Evolutionary conservation across 35 echinoderm and acorn worm genomes (phyloP).

Genomic region (Apostichopus californicus): DNA sequence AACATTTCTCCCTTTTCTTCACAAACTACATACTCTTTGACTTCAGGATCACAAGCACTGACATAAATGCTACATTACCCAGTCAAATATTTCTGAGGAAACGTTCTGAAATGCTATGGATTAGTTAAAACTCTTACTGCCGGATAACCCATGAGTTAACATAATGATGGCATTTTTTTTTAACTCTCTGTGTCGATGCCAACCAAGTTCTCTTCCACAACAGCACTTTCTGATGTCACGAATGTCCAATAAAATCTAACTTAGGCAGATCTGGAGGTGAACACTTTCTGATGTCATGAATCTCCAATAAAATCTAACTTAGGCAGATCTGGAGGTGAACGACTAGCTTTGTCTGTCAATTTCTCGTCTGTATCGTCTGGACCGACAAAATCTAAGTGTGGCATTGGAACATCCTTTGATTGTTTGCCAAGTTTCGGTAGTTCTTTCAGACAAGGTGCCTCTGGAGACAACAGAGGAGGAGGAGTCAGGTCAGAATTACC

Average conservation of each 20-base stretch:
- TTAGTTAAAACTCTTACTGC: too few relatives aligned
- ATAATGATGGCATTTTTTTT: too few relatives aligned
- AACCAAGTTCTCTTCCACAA: background rate
- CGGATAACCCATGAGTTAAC: too few relatives aligned
- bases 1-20: too few relatives aligned
- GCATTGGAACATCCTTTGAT: slow-evolving; percentile 3
- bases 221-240: background rate
- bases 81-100: too few relatives aligned
- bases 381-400: slow-evolving; percentile 14
- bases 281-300: background rate
- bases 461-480: slow-evolving; percentile 27
- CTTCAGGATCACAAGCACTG: too few relatives aligned
- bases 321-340: slow-evolving; percentile 20
- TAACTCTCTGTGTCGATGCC: too few relatives aligned
- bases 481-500: background rate
- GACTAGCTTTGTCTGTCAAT: background rate
- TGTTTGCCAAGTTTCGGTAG: background rate
- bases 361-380: background rate
- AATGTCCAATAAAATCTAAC: slow-evolving; percentile 26
- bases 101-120: too few relatives aligned
- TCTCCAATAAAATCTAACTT: slow-evolving; percentile 36
- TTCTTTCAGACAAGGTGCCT: slow-evolving; percentile 4
- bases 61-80: too few relatives aligned
- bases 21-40: too few relatives aligned
- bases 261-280: background rate